Evolutionary conservation across 2,113 vertebrate species (phyloP), one percentile per base, ranked within the genome.

Genomic region (Poecile atricapillus): DNA sequence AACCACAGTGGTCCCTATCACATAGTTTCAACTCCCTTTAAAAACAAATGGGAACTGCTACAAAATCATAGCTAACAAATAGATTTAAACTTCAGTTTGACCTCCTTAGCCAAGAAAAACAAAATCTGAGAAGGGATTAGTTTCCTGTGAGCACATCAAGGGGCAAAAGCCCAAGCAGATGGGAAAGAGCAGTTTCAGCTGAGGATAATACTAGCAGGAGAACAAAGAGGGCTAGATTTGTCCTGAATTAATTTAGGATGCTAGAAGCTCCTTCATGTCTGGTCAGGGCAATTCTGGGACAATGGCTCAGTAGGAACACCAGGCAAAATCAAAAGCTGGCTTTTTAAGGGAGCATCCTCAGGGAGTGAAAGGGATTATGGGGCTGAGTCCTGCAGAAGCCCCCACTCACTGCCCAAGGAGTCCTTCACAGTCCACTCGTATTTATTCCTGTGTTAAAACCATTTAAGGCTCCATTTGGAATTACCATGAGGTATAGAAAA

Each of bases 71-170:
- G 56, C 50, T 86, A 74, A 71, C 59, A 80, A 90, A 77, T 43
- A 68, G 69, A 59, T 86, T 90, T 93, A 78, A 95, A 92, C 64
- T 83, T 95, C 39, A 63, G 15, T 44, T 94, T 91, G 93, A 84
- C 81, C 86, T 91, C 53, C 69, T 71, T 69, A 87, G 58, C 77
- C 46, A 82, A 87, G 77, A n/a, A 87, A 94, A 95, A 83, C 77
- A 82, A 93, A 95, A 84, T 41, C 53, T 6, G 7, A 74, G 47
- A 82, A 49, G 37, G 65, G 81, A 93, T 91, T 93, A 86, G n/a
- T 83, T 88, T 91, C 58, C 65, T 73, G 23, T 53, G 37, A 93
- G 53, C 28, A 58, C 58, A 91, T 84, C 67, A 90, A 70, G 59
- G 46, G 75, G 46, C 17, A 73, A 83, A 87, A 79, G 7, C 74